A percentile compares a stretch with the other conserved stretches of the same genome.
Conservation (phyloP, 1,140 invertebrate species). For the Eriosoma lanigerum region DNA sequence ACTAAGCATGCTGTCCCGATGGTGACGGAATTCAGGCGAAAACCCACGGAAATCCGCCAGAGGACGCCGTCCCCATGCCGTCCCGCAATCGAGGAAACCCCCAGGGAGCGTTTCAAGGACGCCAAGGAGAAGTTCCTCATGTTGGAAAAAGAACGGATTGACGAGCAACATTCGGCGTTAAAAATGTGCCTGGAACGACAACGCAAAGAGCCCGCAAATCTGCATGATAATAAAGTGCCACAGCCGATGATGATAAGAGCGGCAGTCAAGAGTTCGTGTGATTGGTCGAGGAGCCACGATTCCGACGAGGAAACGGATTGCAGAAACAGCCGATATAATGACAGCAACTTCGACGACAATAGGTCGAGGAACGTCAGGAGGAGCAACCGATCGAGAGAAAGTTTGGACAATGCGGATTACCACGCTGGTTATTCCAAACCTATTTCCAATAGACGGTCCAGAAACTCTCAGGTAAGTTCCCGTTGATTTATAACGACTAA, state of each 20-base stretch:
- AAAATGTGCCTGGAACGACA: conserved; percentile 50
- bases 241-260: background rate
- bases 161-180: conserved; percentile 56
- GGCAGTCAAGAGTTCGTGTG: background rate
- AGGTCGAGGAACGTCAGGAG: background rate
- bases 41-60: conserved; percentile 60
- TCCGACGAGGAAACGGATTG: conserved; percentile 37
- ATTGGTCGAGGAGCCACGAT: conserved; percentile 12
- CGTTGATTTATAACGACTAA: too few species aligned
- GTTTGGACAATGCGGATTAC: conserved; percentile 23
- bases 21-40: background rate
- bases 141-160: conserved; percentile 70
- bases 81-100: conserved; percentile 61
- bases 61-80: conserved; percentile 60
- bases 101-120: conserved; percentile 76
- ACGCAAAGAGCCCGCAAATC: background rate
- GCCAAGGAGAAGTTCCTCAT: conserved; percentile 80
- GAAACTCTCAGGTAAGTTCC: conserved; percentile 2
- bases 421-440: conserved; percentile 3
- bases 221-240: too few species aligned
- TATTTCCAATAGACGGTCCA: conserved; percentile 1
- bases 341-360: conserved; percentile 5
- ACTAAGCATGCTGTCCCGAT: background rate
- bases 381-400: background rate
- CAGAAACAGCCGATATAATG: conserved; percentile 41